phyloP scores from a whole-genome alignment of 2,888 invertebrate genomes.

The Xestobium rufovillosum region DNA sequence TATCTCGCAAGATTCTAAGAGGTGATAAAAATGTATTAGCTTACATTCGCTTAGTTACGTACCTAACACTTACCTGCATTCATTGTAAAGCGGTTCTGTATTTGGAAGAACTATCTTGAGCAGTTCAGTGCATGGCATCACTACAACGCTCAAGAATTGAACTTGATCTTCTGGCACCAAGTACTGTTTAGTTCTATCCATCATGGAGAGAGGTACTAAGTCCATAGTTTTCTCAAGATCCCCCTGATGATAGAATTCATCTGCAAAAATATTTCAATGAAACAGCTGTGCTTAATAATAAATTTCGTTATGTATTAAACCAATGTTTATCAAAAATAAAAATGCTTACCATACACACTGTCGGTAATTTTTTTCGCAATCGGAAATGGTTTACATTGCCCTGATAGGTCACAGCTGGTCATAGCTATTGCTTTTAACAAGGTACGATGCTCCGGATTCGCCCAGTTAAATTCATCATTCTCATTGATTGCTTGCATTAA shows the following conservation, averaged over 20 bases:
- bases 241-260: conserved; percentile 46
- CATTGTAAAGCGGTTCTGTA: conserved; percentile 45
- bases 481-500: conserved; percentile 48
- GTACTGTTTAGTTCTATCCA: conserved; percentile 52
- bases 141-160: conserved; percentile 53
- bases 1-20: conserved; percentile 47
- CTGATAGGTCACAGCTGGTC: conserved; percentile 56
- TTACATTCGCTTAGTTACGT: conserved; percentile 6
- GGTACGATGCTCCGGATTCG: conserved; percentile 44
- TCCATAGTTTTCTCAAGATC: conserved; percentile 54
- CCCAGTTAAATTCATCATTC: conserved; percentile 46
- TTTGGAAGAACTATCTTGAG: conserved; percentile 49
- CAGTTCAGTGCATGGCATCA: conserved; percentile 51
- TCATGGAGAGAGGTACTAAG: conserved; percentile 53
- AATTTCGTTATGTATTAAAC: not conserved
- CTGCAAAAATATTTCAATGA: conserved; percentile 27
- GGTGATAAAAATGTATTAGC: conserved; percentile 4
- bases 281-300: not conserved
- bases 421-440: conserved; percentile 51
- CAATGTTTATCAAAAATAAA: conserved; percentile 22
- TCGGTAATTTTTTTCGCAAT: conserved; percentile 49
- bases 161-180: conserved; percentile 58
- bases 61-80: conserved; percentile 38
- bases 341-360: conserved; percentile 50
- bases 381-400: conserved; percentile 52